Conservation (phyloP, 2,797 vertebrate genomes). For the Poeciliopsis infans region DNA sequence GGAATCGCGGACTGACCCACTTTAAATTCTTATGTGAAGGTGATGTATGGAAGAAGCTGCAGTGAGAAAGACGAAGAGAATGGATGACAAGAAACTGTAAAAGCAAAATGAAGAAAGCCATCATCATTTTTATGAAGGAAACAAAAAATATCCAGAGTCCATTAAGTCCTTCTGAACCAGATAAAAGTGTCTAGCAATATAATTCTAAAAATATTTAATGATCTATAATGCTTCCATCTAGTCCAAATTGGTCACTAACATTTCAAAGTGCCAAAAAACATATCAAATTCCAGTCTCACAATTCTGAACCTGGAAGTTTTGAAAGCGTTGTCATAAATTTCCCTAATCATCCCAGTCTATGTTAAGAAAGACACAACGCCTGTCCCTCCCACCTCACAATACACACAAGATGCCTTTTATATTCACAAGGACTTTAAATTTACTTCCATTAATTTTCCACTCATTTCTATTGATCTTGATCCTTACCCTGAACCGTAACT, state of each 20-base stretch:
- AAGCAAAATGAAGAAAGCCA: conserved; percentile 32
- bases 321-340: background rate
- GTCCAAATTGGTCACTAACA: background rate
- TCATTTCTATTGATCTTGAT: no score
- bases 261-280: background rate
- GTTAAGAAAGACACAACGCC: no score
- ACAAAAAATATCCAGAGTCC: background rate
- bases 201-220: background rate
- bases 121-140: conserved; percentile 19
- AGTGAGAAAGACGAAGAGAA: conserved; percentile 34
- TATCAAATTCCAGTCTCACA: background rate
- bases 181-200: background rate
- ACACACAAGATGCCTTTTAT: no score
- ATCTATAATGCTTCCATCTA: background rate
- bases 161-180: background rate
- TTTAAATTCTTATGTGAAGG: conserved; percentile 71
- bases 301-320: background rate
- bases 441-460: no score
- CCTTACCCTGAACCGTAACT: no score
- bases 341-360: background rate
- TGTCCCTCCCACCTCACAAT: no score
- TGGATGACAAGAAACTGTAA: conserved; percentile 13
- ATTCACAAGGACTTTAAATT: no score
- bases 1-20: conserved; percentile 72
- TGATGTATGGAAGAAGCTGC: conserved; percentile 71